Base-by-base conservation (phyloP, 2,888 invertebrate genomes). In the Osmoderma eremita region DNA sequence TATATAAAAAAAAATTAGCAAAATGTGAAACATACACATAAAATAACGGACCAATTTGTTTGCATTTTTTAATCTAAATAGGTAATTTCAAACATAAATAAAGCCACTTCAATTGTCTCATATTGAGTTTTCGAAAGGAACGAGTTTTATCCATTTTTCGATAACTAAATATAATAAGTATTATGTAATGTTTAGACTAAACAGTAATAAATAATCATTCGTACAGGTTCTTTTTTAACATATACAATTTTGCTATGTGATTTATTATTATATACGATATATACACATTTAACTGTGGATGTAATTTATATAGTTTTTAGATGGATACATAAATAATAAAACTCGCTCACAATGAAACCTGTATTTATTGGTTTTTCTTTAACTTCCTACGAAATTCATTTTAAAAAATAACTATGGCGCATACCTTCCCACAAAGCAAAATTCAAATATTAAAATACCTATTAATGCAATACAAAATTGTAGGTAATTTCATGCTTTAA, bases 231-330 rank as follows among this genome's bases (percentile, higher is more conserved):
- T 53, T 63, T 51, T 53, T 63, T 63, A 53, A 51, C 42, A 63
- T 63, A 63, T 63, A 61, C 45, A 61, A 30, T 48, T 61, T 61
- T 61, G 58, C 58, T 61, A 61, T 61, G 56, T 61, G 58, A 61
- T 61, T 61, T 61, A 61, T 30, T 58, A 58, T 54, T 30, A 41
- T 42, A 22, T 30, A 45, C 13, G 18, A 50, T 42, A 42, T 63
- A 53, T 63, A 53, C 30, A 63, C 51, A 41, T 15, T 41, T 49
- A 51, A 39, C 18, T 63, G 63, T 63, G 63, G 63, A 56, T 56
- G 56, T 56, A 56, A 42, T 24, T 42, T 56, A 41, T 41, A 56
- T 56, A 56, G 56, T 41, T 56, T 56, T 56, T 56, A 56, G 42
- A 56, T 56, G 56, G 56, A 56, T 41, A 41, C 41, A 42, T 42